Base-by-base conservation (phyloP, 2,113 vertebrate species). In the Symphodus melops region DNA sequence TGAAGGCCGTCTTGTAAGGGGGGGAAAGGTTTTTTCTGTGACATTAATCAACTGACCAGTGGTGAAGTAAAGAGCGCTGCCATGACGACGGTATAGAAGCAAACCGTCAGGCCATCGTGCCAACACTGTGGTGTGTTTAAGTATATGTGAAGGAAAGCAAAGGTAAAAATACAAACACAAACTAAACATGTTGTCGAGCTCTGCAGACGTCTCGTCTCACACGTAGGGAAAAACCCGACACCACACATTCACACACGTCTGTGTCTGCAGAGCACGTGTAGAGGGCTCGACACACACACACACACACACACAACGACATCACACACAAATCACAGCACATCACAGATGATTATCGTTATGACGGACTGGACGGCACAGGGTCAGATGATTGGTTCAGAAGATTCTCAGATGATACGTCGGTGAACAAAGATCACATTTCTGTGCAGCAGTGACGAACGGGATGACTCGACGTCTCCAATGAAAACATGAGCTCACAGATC, bases 231-330 rank as follows among this genome's bases (percentile, higher is more conserved):
- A 33, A 84, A 68, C 61, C 75, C 73, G 66, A 87, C 77, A 52
- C 82, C 39, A 88, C 85, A 78, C 81, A 67, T 70, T 71, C 41
- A 63, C 65, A 62, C 59, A 75, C 75, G 46, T 78, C 62, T 85
- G 77, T 55, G 74, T 73, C 68, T 52, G 60, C 75, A 53, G 65
- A 72, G 58, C 82, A 72, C 60, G 68, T 67, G 64, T 86, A 75
- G 80, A 82, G 73, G 71, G 79, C 79, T n/a, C n/a, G n/a, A n/a
- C n/a, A n/a, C n/a, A n/a, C n/a, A n/a, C n/a, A n/a, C n/a, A n/a
- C n/a, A n/a, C n/a, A n/a, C n/a, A 81, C 57, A 79, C 76, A 87
- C 81, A 89, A 85, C 80, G 81, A 86, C 88, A 91, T 28, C 17
- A 55, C 52, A 69, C 41, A 57, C 60, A 69, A 39, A 33, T 56